Evolutionary conservation across 2,797 vertebrate species (phyloP).

Genomic region (Thripadectes ignobilis): DNA sequence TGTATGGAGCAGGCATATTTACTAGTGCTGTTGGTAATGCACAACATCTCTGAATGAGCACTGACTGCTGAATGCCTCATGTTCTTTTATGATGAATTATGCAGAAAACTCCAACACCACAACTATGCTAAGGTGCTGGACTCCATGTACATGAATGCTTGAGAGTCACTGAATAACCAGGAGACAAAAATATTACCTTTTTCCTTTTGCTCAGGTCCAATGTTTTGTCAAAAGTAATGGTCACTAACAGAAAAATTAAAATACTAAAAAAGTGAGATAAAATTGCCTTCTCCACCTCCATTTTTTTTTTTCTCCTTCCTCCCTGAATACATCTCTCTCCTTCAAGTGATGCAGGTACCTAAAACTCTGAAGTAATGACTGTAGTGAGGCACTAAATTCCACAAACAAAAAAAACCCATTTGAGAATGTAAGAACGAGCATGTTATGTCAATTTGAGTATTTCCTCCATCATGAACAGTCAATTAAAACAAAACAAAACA

Average conservation of each 20-base stretch:
- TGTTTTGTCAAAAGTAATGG: conserved; percentile 16
- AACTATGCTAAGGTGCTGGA: conserved; percentile 48
- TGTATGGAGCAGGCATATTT: conserved; percentile 49
- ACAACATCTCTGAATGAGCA: conserved; percentile 57
- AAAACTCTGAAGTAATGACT: conserved; percentile 12
- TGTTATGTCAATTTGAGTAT: background rate
- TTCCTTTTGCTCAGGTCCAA: background rate
- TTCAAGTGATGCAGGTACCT: background rate
- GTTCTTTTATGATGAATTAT: conserved; percentile 75
- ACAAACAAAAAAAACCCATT: conserved; percentile 18
- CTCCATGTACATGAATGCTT: conserved; percentile 23
- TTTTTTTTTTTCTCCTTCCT: background rate
- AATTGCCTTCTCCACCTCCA: background rate
- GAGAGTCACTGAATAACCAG: conserved; percentile 20
- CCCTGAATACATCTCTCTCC: background rate
- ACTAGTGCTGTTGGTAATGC: conserved; percentile 34
- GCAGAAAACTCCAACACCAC: conserved; percentile 43
- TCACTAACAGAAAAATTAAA: background rate
- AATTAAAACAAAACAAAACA: background rate
- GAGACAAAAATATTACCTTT: conserved; percentile 20
- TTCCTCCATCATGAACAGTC: background rate
- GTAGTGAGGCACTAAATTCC: conserved; percentile 15
- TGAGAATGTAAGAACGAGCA: conserved; percentile 12
- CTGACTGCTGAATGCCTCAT: conserved; percentile 53
- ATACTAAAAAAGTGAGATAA: conserved; percentile 20